Percentiles rank a stretch among this genome's conserved stretches.
phyloP scores from a whole-genome alignment of 2,797 vertebrate genomes.

The Notamacropus eugenii region DNA sequence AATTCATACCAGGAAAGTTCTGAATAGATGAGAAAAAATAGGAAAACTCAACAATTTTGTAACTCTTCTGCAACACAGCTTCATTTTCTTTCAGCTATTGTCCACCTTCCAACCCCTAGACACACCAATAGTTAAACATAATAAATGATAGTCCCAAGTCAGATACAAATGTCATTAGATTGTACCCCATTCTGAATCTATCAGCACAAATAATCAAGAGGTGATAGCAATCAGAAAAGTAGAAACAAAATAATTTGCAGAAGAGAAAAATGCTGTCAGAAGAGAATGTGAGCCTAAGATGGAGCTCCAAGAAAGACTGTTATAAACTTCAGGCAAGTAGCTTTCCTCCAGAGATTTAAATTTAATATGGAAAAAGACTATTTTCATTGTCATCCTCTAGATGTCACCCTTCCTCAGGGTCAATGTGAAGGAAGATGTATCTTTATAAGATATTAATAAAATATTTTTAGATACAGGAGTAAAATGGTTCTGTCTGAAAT shows the following conservation, averaged over 20 bases:
- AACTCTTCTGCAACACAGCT: not conserved
- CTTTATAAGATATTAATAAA: not conserved
- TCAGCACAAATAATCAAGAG: not conserved
- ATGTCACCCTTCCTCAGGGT: not conserved
- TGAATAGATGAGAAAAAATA: not conserved
- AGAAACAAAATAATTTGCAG: not conserved
- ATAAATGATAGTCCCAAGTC: not conserved
- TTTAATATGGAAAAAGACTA: not conserved
- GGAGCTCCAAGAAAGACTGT: not conserved
- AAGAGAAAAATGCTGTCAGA: not conserved
- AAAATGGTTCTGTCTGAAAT: not conserved
- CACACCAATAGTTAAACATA: not conserved
- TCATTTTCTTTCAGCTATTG: not conserved
- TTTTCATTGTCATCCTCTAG: not conserved
- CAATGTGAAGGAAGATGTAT: not conserved
- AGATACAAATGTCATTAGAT: not conserved
- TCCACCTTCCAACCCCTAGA: not conserved
- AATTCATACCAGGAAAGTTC: not conserved
- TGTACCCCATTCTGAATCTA: not conserved
- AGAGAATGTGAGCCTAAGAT: not conserved
- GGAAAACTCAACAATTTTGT: not conserved
- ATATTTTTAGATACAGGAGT: not conserved
- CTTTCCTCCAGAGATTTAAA: not conserved
- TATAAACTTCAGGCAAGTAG: not conserved
- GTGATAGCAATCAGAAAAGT: not conserved